These are phyloP conservation scores for Edolisoma coerulescens DNA, from an alignment of 2,113 vertebrate genomes.

Conservation along the genomic window DNA sequence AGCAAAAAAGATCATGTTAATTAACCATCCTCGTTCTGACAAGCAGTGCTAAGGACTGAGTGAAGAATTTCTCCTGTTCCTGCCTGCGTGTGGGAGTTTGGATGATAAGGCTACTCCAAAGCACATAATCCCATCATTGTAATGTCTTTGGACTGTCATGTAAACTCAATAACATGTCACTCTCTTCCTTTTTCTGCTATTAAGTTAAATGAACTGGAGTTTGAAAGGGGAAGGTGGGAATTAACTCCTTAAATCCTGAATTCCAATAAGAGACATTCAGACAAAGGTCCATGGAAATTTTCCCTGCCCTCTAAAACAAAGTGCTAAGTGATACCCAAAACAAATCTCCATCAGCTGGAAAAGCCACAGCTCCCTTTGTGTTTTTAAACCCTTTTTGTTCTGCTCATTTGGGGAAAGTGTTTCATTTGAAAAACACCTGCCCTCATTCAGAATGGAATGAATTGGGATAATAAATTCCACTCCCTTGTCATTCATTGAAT, in stretches of 20 bases:
- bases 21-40: background rate
- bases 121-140: background rate
- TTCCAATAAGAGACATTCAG: no score
- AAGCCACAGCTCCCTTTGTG: background rate
- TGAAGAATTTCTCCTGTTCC: constrained; percentile 16
- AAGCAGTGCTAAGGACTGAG: background rate
- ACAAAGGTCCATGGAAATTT: background rate
- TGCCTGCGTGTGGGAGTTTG: background rate
- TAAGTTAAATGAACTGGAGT: constrained; percentile 2
- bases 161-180: constrained; percentile 23
- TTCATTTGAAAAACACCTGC: constrained; percentile 46
- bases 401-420: background rate
- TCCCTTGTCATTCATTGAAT: constrained; percentile 26
- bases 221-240: background rate
- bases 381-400: background rate
- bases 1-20: constrained; percentile 32
- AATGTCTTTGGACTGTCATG: constrained; percentile 6
- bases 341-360: background rate
- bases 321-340: background rate
- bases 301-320: background rate
- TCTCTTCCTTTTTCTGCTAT: constrained; percentile 2
- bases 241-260: background rate
- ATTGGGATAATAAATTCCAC: background rate
- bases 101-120: constrained; percentile 2
- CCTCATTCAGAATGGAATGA: constrained; percentile 15